Percentiles rank a stretch among this genome's conserved stretches.
phyloP scores from a whole-genome alignment of 2,888 invertebrate species.

The Mantis religiosa region DNA sequence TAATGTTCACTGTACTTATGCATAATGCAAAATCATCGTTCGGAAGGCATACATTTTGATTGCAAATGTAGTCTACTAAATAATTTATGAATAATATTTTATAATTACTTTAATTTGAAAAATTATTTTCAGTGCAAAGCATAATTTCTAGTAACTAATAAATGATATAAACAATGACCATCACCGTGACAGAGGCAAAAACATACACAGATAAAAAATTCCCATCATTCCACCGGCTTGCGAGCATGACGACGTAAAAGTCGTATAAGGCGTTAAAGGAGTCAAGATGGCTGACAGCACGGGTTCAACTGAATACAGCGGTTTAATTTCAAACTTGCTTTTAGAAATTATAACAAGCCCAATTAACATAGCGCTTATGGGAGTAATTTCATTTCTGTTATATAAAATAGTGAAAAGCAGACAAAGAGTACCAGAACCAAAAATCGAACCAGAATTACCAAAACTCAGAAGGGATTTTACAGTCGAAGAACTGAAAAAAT shows the following conservation, averaged over 20 bases:
- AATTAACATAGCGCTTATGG: constrained; percentile 64
- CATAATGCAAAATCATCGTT: too few relatives aligned
- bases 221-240: constrained; percentile 1
- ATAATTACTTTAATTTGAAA: too few relatives aligned
- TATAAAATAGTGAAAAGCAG: constrained; percentile 67
- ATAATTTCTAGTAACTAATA: too few relatives aligned
- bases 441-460: constrained; percentile 61
- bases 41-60: too few relatives aligned
- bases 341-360: constrained; percentile 66
- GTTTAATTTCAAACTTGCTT: constrained; percentile 42
- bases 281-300: constrained; percentile 27
- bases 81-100: too few relatives aligned
- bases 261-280: background rate
- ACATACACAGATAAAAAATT: background rate
- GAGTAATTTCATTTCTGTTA: constrained; percentile 63
- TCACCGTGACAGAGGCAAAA: too few relatives aligned
- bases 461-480: constrained; percentile 86
- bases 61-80: too few relatives aligned
- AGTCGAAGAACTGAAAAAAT: constrained; percentile 77
- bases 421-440: constrained; percentile 36
- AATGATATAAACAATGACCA: too few relatives aligned
- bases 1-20: too few relatives aligned
- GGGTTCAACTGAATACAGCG: constrained; percentile 3
- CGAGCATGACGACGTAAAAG: constrained; percentile 25
- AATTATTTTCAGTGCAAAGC: too few relatives aligned